Percentiles rank a stretch among this genome's conserved stretches.
These are phyloP conservation scores for Synergus itoensis DNA, from an alignment of 2,888 invertebrate genomes.

Conservation along the genomic window DNA sequence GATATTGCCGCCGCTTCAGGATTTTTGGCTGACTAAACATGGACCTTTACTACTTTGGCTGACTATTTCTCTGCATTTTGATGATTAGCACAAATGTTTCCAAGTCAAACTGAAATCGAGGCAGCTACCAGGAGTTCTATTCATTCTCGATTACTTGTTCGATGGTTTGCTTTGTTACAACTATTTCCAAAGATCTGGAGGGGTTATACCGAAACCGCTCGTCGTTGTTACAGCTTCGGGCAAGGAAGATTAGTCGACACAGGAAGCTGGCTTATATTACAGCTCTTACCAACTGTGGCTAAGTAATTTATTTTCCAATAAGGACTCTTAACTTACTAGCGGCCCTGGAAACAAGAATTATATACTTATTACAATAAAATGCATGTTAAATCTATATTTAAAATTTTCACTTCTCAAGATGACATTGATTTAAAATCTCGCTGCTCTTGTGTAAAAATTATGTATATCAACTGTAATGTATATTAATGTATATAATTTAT, in stretches of 20 bases:
- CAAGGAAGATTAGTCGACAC: conserved; percentile 44
- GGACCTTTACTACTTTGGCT: background rate
- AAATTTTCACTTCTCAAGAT: background rate
- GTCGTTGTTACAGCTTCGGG: background rate
- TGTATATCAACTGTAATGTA: too few species aligned
- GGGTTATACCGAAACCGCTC: background rate
- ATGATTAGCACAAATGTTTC: background rate
- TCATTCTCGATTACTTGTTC: background rate
- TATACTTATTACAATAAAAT: background rate
- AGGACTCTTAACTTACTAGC: background rate
- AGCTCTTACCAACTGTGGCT: background rate
- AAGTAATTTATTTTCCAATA: background rate
- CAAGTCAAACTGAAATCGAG: background rate
- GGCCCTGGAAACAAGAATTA: background rate
- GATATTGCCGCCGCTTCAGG: too few species aligned
- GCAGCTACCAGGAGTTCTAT: background rate
- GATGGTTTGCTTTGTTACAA: background rate
- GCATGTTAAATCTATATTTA: background rate
- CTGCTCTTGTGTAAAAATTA: too few species aligned
- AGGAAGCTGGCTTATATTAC: conserved; percentile 20
- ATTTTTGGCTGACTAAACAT: too few species aligned
- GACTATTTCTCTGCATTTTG: background rate
- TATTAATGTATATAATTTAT: too few species aligned
- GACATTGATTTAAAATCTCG: too few species aligned
- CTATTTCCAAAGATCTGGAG: conserved; percentile 4